phyloP scores from a whole-genome alignment of 2,888 invertebrate genomes.

The Lepidocyrtoides sp. region DNA sequence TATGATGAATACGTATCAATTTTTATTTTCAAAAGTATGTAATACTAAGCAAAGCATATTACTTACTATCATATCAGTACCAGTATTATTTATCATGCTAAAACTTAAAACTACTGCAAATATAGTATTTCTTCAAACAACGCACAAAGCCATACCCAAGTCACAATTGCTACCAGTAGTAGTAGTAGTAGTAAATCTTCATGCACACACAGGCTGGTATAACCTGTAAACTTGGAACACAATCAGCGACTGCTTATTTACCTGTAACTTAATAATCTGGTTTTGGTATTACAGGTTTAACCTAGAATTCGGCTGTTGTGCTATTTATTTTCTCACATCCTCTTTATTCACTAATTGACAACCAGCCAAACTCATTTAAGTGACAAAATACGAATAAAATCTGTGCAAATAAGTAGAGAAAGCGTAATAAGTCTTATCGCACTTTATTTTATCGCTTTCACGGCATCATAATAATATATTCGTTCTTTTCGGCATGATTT shows the following conservation, averaged over 20 bases:
- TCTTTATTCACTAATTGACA: constrained; percentile 32
- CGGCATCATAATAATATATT: not conserved
- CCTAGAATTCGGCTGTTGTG: constrained; percentile 59
- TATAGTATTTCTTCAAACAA: not conserved
- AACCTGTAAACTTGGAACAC: constrained; percentile 10
- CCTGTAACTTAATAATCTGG: constrained; percentile 72
- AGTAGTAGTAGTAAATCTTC: not conserved
- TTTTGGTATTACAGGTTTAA: constrained; percentile 75
- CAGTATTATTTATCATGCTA: not conserved
- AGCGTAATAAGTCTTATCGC: not conserved
- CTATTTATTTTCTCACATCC: constrained; percentile 26
- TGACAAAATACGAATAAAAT: constrained; percentile 11
- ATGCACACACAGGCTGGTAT: not conserved
- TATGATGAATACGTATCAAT: not conserved
- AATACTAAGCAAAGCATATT: no score
- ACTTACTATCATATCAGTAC: constrained; percentile 19
- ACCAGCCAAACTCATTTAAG: constrained; percentile 17
- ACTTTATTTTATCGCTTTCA: not conserved
- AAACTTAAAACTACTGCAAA: not conserved
- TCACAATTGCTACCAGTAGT: no score
- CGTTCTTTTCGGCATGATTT: not conserved
- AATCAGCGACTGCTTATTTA: constrained; percentile 62
- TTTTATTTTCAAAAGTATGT: no score
- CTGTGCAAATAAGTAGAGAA: constrained; percentile 16
- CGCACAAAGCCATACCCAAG: not conserved